Evolutionary conservation across 2,113 vertebrate genomes (phyloP).

Genomic region (Silurus asotus): DNA sequence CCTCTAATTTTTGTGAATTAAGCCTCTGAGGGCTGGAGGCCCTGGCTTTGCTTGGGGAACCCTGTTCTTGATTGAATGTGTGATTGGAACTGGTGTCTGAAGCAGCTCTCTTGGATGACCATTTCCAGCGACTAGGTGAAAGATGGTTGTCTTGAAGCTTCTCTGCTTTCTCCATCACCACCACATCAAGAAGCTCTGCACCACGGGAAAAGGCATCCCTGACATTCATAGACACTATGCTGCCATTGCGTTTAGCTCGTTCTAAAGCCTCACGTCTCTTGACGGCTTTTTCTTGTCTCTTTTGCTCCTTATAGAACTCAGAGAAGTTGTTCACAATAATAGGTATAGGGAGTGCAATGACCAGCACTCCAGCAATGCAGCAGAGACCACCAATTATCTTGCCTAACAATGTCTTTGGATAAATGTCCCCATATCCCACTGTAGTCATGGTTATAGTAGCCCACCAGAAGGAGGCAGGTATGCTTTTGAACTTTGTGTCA

Average conservation of each 20-base stretch:
- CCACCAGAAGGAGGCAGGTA: conserved; percentile 99
- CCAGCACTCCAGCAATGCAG: conserved; percentile 96
- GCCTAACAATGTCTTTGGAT: conserved; percentile 95
- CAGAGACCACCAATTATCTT: conserved; percentile 98
- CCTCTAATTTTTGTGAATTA: conserved; percentile 91
- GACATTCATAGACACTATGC: conserved; percentile 98
- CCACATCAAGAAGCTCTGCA: conserved; percentile 94
- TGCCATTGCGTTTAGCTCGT: conserved; percentile 95
- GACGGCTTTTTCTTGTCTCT: conserved; percentile 97
- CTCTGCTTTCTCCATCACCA: conserved; percentile 88
- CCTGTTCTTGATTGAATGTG: conserved; percentile 87
- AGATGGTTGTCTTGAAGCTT: conserved; percentile 93
- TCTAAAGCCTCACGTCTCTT: conserved; percentile 97
- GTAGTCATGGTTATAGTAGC: conserved; percentile 99
- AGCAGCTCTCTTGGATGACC: conserved; percentile 83
- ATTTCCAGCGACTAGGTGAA: conserved; percentile 95
- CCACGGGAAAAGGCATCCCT: conserved; percentile 95
- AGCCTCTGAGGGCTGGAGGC: conserved; percentile 89
- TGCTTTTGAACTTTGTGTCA: conserved; percentile 99
- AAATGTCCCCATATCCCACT: conserved; percentile 97
- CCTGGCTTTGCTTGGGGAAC: conserved; percentile 81
- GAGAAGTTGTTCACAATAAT: conserved; percentile 99
- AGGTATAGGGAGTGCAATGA: conserved; percentile 96
- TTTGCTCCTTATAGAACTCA: conserved; percentile 99
- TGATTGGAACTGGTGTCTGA: conserved; percentile 95